Evolutionary conservation across 2,797 vertebrate species (phyloP).

Genomic region (Fundulus diaphanus): DNA sequence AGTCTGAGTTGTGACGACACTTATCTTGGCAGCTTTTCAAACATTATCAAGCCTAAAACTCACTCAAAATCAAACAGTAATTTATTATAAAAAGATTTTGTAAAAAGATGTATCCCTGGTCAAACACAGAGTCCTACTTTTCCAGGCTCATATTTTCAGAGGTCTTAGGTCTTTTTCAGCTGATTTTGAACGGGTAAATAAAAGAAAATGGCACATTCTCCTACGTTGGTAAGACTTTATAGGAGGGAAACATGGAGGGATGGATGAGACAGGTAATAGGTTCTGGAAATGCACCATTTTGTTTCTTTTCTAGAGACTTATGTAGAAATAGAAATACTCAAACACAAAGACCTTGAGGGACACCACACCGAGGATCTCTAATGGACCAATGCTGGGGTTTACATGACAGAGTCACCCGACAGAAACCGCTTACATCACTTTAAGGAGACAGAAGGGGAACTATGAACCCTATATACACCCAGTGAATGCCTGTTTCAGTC

Average conservation of each 20-base stretch:
- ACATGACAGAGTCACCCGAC: background rate
- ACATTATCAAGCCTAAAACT: background rate
- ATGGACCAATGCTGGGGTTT: slow-evolving; percentile 21
- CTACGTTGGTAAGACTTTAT: background rate
- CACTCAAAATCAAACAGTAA: background rate
- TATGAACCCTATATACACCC: background rate
- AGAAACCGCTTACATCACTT: background rate
- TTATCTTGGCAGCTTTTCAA: background rate
- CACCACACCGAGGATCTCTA: background rate
- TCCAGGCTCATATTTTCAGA: too few relatives aligned
- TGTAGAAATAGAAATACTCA: background rate
- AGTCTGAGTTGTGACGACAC: background rate
- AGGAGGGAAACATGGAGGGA: background rate
- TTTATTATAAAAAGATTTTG: background rate
- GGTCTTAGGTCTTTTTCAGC: too few relatives aligned
- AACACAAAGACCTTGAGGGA: background rate
- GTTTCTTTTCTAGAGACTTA: background rate
- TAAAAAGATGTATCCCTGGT: background rate
- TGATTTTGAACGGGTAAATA: background rate
- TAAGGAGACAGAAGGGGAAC: slow-evolving; percentile 41
- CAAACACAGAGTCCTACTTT: background rate
- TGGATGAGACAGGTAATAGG: background rate
- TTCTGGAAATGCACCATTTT: background rate
- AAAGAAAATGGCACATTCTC: background rate
- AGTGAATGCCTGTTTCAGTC: background rate